Percentiles rank a stretch among this genome's conserved stretches.
Evolutionary conservation across 2,797 vertebrate genomes (phyloP).

Genomic region (Aplochiton taeniatus): DNA sequence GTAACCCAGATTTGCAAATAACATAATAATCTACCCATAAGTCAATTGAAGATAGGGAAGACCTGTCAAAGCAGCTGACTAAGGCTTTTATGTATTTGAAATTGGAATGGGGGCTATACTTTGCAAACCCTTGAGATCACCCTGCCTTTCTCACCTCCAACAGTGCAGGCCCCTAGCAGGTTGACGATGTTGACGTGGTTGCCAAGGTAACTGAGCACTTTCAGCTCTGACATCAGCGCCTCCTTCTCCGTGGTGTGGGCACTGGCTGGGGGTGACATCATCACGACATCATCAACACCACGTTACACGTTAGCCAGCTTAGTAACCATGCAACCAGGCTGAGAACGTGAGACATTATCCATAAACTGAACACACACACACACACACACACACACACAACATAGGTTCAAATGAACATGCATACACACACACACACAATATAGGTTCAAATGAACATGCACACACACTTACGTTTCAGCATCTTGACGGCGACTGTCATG

Average conservation of each 20-base stretch:
- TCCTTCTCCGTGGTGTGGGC: conserved; percentile 95
- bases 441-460: conserved; percentile 14
- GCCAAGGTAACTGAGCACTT: conserved; percentile 96
- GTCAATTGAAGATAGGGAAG: no score
- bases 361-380: neutral
- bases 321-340: neutral
- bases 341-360: neutral
- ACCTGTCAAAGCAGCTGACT: no score
- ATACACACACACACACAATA: conserved; percentile 6
- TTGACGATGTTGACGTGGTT: conserved; percentile 98
- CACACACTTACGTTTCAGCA: conserved; percentile 90
- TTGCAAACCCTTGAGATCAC: no score
- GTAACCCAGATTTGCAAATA: no score
- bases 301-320: neutral
- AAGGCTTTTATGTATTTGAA: no score
- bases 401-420: neutral
- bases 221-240: conserved; percentile 97
- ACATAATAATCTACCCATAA: no score
- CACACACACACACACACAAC: neutral
- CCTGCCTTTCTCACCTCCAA: conserved; percentile 82
- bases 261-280: conserved; percentile 79
- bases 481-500: conserved; percentile 94
- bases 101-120: neutral
- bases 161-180: conserved; percentile 93
- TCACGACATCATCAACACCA: conserved; percentile 1